Evolutionary conservation across 2,113 vertebrate species (phyloP).

Genomic region (Platysteira castanea): DNA sequence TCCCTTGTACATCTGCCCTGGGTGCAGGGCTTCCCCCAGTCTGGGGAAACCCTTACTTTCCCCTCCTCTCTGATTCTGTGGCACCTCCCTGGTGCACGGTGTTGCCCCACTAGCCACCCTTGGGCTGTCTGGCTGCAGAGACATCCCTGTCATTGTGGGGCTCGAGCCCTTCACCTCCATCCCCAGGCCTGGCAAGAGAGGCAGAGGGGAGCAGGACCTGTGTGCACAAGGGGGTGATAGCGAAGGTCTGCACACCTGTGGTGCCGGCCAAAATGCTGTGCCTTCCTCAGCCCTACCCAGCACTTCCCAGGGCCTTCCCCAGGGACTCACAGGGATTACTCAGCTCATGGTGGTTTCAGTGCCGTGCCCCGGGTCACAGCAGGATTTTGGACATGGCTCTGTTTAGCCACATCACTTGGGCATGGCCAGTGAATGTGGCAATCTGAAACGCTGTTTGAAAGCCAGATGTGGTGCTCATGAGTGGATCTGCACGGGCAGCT

Average conservation of each 20-base stretch:
- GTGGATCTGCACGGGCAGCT: not conserved
- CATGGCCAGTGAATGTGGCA: fast-evolving
- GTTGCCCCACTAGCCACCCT: not conserved
- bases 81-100: not conserved
- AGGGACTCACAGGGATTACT: not conserved
- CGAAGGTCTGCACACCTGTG: not conserved
- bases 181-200: not conserved
- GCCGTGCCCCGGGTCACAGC: not conserved
- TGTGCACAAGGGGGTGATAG: fast-evolving
- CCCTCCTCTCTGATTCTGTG: not conserved
- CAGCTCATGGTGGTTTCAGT: not conserved
- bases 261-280: not conserved
- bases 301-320: fast-evolving
- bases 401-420: not conserved
- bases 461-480: not conserved
- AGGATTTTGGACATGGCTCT: not conserved
- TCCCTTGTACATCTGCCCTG: too few relatives aligned
- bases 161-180: not conserved
- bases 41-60: not conserved
- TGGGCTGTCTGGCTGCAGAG: not conserved
- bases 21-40: not conserved
- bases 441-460: not conserved
- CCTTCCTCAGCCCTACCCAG: not conserved
- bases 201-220: not conserved
- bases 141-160: not conserved